phyloP scores from a whole-genome alignment of 2,113 vertebrate species.

The Pycnonotus jocosus region DNA sequence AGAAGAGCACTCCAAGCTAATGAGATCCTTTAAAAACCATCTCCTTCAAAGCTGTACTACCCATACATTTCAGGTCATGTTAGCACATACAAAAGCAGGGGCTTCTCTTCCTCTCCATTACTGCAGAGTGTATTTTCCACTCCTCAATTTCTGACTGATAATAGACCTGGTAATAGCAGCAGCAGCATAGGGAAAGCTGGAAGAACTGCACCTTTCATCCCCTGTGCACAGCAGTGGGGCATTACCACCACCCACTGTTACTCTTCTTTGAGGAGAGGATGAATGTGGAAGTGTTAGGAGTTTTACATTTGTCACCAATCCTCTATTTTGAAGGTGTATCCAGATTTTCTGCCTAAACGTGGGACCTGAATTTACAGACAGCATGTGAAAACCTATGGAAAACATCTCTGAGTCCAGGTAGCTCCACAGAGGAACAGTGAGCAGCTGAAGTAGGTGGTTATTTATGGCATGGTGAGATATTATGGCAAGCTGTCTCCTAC shows the following conservation, averaged over 20 bases:
- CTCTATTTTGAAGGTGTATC: neutral
- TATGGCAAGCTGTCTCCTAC: neutral
- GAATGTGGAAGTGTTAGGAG: neutral
- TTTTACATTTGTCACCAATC: neutral
- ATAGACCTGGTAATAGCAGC: neutral
- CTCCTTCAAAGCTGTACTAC: neutral
- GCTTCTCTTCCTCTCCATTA: neutral
- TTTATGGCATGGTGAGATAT: slow-evolving; percentile 18
- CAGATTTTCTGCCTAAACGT: neutral
- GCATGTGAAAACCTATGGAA: neutral
- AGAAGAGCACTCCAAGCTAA: neutral
- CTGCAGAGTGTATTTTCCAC: neutral
- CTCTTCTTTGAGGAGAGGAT: neutral
- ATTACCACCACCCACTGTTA: neutral
- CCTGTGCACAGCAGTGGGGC: neutral
- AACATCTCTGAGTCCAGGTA: neutral
- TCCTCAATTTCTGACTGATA: neutral
- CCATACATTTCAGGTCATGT: neutral
- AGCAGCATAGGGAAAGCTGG: neutral
- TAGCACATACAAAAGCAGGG: neutral
- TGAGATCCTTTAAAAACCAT: neutral
- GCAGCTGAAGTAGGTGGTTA: neutral
- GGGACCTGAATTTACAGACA: neutral
- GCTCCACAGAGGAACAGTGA: neutral
- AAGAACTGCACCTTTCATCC: neutral